Base-by-base conservation (phyloP, 2,113 vertebrate species). In the Podarcis cretensis region DNA sequence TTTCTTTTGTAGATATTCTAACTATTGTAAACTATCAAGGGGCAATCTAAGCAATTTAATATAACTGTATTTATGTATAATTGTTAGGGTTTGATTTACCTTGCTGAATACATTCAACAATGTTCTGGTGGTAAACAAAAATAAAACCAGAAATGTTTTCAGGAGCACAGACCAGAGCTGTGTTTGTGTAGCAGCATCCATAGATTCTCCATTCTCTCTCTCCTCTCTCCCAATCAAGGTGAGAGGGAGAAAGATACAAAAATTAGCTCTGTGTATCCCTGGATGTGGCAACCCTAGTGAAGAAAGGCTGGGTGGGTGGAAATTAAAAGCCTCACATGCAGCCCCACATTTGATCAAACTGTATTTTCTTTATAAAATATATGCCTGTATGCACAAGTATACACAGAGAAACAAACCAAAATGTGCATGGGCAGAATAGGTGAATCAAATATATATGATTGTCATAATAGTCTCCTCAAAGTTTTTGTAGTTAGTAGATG, bases 381-480 rank as follows among this genome's bases (percentile, higher is more conserved):
- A 75, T 37, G 54, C 10, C 20, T 63, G 23, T 63, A 25, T 30
- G 8, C 43, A 48, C 48, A 20, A 37, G 4, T 14, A 65, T 30
- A 77, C 25, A 43, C 35, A 77, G 14, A 75, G 21, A 23, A 21
- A 48, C 10, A 73, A 66, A 21, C 20, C 40, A 77, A 77, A 84
- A 84, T 78, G 6, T 35, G 14, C 16, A 35, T 73, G 77, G 43
- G 63, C 1, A 69, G 59, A 78, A 69, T 20, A 54, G 32, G 35
- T 65, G 35, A 65, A 74, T 65, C 27, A 74, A 30, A 63, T 37
- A 57, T 35, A 73, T 81, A 40, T 69, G 21, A 77, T 43, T 84
- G 75, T 21, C 25, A 68, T 10, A 89, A 75, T 66, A 86, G 87
- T 96, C 85, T 94, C 92, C 79, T 94, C 89, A 94, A 86, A 95